These are phyloP conservation scores for Monomorium pharaonis DNA, from an alignment of 1,140 invertebrate genomes.

Conservation along the genomic window DNA sequence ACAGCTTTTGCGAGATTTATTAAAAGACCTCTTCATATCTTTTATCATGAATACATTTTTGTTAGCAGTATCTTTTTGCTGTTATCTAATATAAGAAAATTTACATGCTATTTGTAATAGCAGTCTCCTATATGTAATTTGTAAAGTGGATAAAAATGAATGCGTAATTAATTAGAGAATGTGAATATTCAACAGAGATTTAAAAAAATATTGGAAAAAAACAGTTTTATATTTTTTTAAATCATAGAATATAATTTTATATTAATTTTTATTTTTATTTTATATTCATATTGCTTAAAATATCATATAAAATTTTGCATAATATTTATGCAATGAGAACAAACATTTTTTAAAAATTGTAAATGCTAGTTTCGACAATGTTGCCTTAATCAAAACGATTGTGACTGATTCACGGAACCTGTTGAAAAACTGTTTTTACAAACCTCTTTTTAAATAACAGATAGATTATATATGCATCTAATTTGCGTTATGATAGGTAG, in stretches of 20 bases:
- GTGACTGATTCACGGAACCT: slow-evolving; percentile 5
- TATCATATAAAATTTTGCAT: not conserved
- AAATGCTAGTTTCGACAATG: not conserved
- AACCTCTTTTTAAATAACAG: not conserved
- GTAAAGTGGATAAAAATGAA: not conserved
- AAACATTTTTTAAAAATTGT: slow-evolving; percentile 17
- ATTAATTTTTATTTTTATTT: slow-evolving; percentile 9
- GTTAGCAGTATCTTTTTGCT: not conserved
- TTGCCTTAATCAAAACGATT: slow-evolving; percentile 16
- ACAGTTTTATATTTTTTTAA: not conserved
- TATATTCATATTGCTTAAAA: not conserved
- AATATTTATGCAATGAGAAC: not conserved
- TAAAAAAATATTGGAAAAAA: not conserved
- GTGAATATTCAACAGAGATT: slow-evolving; percentile 12
- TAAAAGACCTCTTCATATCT: not conserved
- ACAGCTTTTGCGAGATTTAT: not conserved
- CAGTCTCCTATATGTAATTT: not conserved
- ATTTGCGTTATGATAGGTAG: not conserved
- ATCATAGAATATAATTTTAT: slow-evolving; percentile 2
- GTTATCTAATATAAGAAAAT: not conserved
- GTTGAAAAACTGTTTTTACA: not conserved
- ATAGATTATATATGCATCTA: not conserved
- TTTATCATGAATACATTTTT: not conserved
- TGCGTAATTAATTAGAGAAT: not conserved
- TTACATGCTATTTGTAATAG: not conserved